Base-by-base conservation (phyloP, 1,140 invertebrate genomes). In the Leptinotarsa lineolata region DNA sequence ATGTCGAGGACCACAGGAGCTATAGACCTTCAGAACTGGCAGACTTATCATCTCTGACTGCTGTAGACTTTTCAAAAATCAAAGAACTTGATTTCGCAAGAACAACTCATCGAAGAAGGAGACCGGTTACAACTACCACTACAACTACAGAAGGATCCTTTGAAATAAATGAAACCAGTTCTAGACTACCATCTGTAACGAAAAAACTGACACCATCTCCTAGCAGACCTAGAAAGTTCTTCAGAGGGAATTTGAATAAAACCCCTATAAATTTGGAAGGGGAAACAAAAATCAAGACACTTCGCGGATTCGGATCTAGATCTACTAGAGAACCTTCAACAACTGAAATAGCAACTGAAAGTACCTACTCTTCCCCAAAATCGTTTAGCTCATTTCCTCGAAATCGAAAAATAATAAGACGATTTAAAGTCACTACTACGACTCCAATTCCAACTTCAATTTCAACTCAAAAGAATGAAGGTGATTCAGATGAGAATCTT, bases 31-130 rank as follows among this genome's bases (percentile, higher is more conserved):
- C 73, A n/a, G 80, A 79, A 70, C 77, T 83, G 46, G 75, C 80
- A 11, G 85, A 86, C 76, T 77, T 86, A 59, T 85, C 84, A 13
- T 86, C 85, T 4, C 74, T 86, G 30, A 85, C 83, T 2, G 81
- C 84, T 16, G 80, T 77, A 1, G 85, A 85, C 79, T 77, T 82
- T 72, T 46, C 54, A 66, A 59, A 72, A 63, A 30, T 73, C 21
- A 75, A 74, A 30, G 70, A 75, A 15, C 48, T 80, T 21, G 74
- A 73, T 68, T 66, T 74, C 12, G 30, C 64, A 70, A 64, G 59
- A 18, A 61, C 66, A 15, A 68, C 44, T 64, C 15, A 65, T 21
- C 72, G 75, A 72, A 63, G 79, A 48, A 70, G 76, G 64, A 61
- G 75, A 71, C 76, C 79, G 54, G 70, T 72, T 64, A 66, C 76